Base-by-base conservation (phyloP, 2,113 vertebrate genomes). In the Phyllopteryx taeniolatus region DNA sequence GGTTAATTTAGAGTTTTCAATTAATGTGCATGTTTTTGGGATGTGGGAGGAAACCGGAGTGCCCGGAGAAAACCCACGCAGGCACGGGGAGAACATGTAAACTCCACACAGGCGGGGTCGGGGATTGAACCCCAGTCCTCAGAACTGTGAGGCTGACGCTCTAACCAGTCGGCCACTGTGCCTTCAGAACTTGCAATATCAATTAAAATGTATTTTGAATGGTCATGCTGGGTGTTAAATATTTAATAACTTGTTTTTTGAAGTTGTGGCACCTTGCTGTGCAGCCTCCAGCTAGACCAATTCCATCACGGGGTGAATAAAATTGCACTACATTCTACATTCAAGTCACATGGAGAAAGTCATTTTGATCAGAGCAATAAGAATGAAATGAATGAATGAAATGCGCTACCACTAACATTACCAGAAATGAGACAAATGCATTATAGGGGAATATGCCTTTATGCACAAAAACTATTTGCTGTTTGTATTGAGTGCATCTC, bases 371-470 rank as follows among this genome's bases (percentile, higher is more conserved):
- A 31, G 67, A 72, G 86, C 67, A 74, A 86, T 89, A 75, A 83
- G 81, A 85, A 79, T 79, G 75, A 66, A 43, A 74, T 57, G 51
- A 68, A 75, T 76, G 85, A 86, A 3, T 39, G 88, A 85, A 83
- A 86, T 84, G 79, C 54, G 49, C 78, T 56, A 56, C 22, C 5
- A 62, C 54, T 78, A 75, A 85, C 85, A 90, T 90, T 85, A 90
- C 88, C 91, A 89, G 84, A 92, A 91, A 91, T 84, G 33, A 87
- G 90, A 91, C 85, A 88, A 92, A 88, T 77, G 76, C 81, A 90
- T 83, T 46, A 17, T 46, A 73, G 79, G 80, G 73, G 80, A 79
- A 82, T 86, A 31, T 70, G 47, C 31, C 69, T 70, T 63, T 75
- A 71, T 84, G 76, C 68, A 68, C 77, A 74, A 75, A 57, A 54